Conservation (phyloP, 1,140 invertebrate genomes). For the Drosophila parvula region DNA sequence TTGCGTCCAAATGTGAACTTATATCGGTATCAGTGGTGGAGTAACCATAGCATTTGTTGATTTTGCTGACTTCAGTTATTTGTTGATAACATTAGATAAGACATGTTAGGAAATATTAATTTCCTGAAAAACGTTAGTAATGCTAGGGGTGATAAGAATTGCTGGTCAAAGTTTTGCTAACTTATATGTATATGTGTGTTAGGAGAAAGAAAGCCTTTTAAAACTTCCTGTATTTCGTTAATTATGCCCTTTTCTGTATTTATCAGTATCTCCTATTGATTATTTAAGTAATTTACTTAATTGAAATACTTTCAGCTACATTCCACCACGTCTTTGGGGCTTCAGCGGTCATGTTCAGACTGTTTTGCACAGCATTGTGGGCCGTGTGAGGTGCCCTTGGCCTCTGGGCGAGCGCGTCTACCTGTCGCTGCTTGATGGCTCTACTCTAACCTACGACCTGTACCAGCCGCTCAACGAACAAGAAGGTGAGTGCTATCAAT, state of each 20-base stretch:
- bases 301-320: conserved; percentile 88
- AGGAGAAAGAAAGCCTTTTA: not conserved
- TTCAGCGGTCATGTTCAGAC: conserved; percentile 97
- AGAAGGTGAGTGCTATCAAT: conserved; percentile 86
- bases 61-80: not conserved
- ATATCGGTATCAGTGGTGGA: too few relatives aligned
- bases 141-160: not conserved
- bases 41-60: not conserved
- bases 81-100: conserved; percentile 9
- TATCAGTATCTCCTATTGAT: not conserved
- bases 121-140: not conserved
- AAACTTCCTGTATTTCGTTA: not conserved
- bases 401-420: conserved; percentile 92
- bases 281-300: not conserved
- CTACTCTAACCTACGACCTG: conserved; percentile 95
- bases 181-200: not conserved
- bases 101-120: not conserved
- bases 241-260: not conserved
- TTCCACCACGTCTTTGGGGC: conserved; percentile 96
- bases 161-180: not conserved
- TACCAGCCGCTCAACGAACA: conserved; percentile 91
- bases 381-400: conserved; percentile 92
- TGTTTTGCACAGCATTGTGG: conserved; percentile 94
- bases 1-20: not conserved
- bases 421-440: conserved; percentile 90